Base-by-base conservation (phyloP, 2,888 invertebrate species). In the Lucinisca nassula region DNA sequence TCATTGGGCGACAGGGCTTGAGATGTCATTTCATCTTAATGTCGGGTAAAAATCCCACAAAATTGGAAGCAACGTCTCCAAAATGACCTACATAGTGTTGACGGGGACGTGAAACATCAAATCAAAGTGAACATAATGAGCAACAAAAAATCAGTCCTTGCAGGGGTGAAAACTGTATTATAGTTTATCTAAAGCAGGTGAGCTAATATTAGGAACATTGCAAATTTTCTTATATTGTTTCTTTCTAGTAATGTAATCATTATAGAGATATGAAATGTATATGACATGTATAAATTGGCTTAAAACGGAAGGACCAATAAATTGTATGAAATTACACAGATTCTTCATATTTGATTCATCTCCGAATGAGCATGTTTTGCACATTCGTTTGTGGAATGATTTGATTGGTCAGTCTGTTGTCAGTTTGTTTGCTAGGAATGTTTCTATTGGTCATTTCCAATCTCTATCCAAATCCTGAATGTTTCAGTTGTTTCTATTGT, bases 261-360 rank as follows among this genome's bases (percentile, higher is more conserved):
- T 67, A 3, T 10, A 17, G 35, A 17, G 35, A 32, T 67, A 35
- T 58, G 67, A 35, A 67, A 35, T 58, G 27, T 58, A 58, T 30
- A 67, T 67, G 21, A 35, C 32, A 61, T 61, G 61, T 61, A 67
- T 67, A 21, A 1, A 67, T 58, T 35, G 67, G 17, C 10, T 12
- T 45, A 17, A 24, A 67, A 32, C 67, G 35, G 67, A 67, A 67
- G 67, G 67, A 67, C 67, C 67, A 67, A 67, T 67, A 67, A 67
- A 67, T 67, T 35, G 10, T 67, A 35, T 32, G 35, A 67, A 67
- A 67, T 3, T 14, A 67, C 35, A 32, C 17, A 67, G 3, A 27
- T 27, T 58, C 67, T 67, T 67, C 21, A 12, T 30, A 30, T 30
- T 32, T 67, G 35, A 67, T 67, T 67, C 12, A 67, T 27, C 2